A percentile compares a stretch with the other conserved stretches of the same genome.
Evolutionary conservation across 2,113 vertebrate species (phyloP).

Genomic region (Sturnus vulgaris): DNA sequence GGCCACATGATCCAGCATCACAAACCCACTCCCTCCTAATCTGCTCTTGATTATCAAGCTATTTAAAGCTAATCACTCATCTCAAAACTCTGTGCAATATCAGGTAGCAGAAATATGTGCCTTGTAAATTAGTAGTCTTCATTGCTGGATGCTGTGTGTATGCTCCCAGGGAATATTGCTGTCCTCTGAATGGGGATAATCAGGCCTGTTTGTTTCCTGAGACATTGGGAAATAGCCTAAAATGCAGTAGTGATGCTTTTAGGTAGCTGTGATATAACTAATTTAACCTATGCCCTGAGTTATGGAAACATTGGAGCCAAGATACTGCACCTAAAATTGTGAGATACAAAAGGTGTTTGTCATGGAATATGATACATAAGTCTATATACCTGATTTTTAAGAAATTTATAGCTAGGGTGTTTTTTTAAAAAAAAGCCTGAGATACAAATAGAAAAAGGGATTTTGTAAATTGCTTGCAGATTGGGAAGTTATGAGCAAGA

Average conservation of each 20-base stretch:
- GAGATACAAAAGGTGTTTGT: background rate
- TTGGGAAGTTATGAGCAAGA: background rate
- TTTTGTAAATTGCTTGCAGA: background rate
- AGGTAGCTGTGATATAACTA: background rate
- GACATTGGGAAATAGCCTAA: background rate
- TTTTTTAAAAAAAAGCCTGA: background rate
- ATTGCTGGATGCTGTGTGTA: background rate
- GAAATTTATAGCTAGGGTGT: background rate
- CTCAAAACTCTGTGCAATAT: background rate
- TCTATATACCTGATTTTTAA: background rate
- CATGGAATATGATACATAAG: too few relatives aligned
- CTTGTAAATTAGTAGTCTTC: background rate
- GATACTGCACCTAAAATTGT: background rate
- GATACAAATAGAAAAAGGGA: background rate
- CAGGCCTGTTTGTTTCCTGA: background rate
- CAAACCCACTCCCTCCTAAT: background rate
- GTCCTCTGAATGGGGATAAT: background rate
- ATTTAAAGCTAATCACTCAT: background rate
- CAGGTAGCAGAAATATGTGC: background rate
- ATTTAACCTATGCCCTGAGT: background rate
- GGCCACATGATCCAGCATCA: background rate
- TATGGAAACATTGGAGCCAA: background rate
- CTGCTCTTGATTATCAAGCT: background rate
- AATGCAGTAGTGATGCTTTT: background rate
- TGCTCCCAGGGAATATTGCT: background rate